Percentiles rank a stretch among this genome's conserved stretches.
phyloP scores from a whole-genome alignment of 2,797 vertebrate genomes.

The Chaetophractus vellerosus region DNA sequence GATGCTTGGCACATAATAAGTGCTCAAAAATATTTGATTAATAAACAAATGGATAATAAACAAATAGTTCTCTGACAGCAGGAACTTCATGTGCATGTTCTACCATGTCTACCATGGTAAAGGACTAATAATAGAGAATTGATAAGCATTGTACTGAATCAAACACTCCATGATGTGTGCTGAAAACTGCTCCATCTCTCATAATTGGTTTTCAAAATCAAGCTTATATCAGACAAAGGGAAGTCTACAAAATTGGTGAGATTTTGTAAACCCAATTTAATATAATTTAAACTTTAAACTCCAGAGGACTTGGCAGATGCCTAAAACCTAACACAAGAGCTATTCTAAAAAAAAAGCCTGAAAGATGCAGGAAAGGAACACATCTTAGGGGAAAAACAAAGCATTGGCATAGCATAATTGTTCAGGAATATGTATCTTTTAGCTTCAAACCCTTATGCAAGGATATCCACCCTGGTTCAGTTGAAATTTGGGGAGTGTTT shows the following conservation, averaged over 20 bases:
- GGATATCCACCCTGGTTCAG: background rate
- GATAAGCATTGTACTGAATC: background rate
- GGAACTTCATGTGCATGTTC: background rate
- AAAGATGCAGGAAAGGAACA: conserved; percentile 3
- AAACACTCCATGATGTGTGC: background rate
- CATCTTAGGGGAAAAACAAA: background rate
- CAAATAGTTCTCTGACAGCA: background rate
- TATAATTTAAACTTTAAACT: conserved; percentile 58
- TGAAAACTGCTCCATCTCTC: background rate
- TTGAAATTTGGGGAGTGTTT: background rate
- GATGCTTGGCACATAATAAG: background rate
- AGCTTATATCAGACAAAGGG: background rate
- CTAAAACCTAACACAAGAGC: conserved; percentile 23
- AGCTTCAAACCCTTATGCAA: background rate
- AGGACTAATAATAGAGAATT: background rate
- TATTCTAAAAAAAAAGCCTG: background rate
- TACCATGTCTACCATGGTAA: background rate
- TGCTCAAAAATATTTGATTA: background rate
- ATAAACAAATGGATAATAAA: background rate
- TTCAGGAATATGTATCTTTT: background rate
- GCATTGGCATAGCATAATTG: background rate
- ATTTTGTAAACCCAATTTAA: conserved; percentile 35
- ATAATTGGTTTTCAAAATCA: conserved; percentile 10
- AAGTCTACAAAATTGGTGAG: conserved; percentile 65
- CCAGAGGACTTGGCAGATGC: conserved; percentile 38